Conservation (phyloP, 1,140 invertebrate species). For the Drosophila azteca region DNA sequence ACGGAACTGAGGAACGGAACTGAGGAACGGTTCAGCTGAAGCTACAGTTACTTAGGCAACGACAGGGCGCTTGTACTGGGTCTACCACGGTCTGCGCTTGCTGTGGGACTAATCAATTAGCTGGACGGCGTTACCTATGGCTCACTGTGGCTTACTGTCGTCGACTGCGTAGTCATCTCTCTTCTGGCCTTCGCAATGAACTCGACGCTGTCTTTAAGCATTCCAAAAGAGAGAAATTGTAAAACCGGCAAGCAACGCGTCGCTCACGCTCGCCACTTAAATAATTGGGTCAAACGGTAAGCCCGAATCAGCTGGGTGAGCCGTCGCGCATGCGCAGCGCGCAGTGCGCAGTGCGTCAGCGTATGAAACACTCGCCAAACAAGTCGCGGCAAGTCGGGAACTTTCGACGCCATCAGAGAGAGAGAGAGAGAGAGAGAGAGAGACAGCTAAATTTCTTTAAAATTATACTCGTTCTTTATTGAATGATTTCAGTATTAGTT, state of each 20-base stretch:
- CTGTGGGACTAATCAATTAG: slow-evolving; percentile 68
- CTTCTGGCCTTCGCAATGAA: slow-evolving; percentile 35
- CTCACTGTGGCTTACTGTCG: neutral
- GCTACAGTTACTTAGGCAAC: slow-evolving; percentile 25
- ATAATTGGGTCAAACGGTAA: slow-evolving; percentile 73
- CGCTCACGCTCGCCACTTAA: slow-evolving; percentile 20
- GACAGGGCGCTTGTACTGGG: neutral
- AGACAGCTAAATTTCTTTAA: slow-evolving; percentile 34
- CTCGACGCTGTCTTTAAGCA: slow-evolving; percentile 20
- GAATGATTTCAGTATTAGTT: slow-evolving; percentile 62
- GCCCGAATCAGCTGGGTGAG: slow-evolving; percentile 49
- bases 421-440: too few relatives aligned
- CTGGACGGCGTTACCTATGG: slow-evolving; percentile 5
- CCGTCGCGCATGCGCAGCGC: neutral
- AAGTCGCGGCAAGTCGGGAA: slow-evolving; percentile 14
- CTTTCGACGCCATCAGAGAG: neutral
- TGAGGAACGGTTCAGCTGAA: neutral
- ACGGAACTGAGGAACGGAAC: neutral
- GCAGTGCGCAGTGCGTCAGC: neutral
- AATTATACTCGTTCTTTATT: slow-evolving; percentile 76
- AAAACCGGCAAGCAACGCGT: slow-evolving; percentile 31
- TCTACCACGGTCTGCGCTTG: slow-evolving; percentile 39
- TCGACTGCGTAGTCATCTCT: slow-evolving; percentile 4
- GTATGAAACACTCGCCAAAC: slow-evolving; percentile 7
- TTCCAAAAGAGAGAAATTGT: slow-evolving; percentile 20